Conservation (phyloP, 2,888 invertebrate genomes). For the Anthophora plumipes region DNA sequence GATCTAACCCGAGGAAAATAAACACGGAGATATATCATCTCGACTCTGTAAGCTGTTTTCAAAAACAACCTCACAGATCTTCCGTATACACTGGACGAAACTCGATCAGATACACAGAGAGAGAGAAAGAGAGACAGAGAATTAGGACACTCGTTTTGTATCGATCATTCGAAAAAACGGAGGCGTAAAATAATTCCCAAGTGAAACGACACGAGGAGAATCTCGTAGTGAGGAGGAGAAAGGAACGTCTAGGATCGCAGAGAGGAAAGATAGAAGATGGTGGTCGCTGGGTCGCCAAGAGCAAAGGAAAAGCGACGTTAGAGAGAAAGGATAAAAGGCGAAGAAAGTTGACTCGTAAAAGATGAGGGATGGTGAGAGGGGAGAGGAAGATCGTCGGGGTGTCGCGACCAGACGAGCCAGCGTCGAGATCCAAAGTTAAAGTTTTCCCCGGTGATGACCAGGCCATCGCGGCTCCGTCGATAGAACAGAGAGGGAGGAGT, state of each 20-base stretch:
- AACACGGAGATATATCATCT: conserved; percentile 12
- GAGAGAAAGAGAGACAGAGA: not conserved
- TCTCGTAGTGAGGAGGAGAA: not conserved
- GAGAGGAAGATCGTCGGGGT: conserved; percentile 15
- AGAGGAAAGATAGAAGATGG: not conserved
- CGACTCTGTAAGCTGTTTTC: no score
- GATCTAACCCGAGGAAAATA: conserved; percentile 23
- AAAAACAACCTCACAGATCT: not conserved
- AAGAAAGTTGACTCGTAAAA: conserved; percentile 47
- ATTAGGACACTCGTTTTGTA: not conserved
- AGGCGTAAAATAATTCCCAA: conserved; percentile 6
- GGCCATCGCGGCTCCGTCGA: conserved; percentile 47
- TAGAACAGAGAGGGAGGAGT: conserved; percentile 49
- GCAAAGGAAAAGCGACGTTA: not conserved
- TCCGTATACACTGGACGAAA: not conserved
- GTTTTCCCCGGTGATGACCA: conserved; percentile 70
- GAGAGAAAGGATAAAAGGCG: conserved; percentile 7
- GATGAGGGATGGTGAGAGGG: conserved; percentile 5
- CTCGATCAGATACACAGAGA: no score
- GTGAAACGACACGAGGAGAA: not conserved
- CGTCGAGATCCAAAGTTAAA: conserved; percentile 48
- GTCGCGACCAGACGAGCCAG: conserved; percentile 41
- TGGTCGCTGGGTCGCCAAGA: not conserved
- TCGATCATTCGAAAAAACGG: not conserved
- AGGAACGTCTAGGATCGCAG: no score